Percentiles rank a stretch among this genome's conserved stretches.
Conservation (phyloP, 2,113 vertebrate genomes). For the Gasterosteus nipponicus region DNA sequence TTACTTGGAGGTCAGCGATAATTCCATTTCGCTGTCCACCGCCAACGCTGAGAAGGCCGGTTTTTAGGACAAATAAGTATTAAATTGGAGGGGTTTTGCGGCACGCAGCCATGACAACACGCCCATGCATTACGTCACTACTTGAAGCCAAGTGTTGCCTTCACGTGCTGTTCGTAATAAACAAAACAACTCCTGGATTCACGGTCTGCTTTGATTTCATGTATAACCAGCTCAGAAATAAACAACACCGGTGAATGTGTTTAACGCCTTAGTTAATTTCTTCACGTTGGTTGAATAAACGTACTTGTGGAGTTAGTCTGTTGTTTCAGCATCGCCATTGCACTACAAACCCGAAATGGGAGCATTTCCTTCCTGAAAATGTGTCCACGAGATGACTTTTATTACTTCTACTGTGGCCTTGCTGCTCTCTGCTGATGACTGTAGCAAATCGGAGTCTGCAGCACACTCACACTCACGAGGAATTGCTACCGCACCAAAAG, state of each 20-base stretch:
- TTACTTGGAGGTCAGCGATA: conserved; percentile 37
- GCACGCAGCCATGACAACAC: conserved; percentile 73
- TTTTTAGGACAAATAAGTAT: conserved; percentile 50
- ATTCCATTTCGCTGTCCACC: conserved; percentile 41
- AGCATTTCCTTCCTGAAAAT: neutral
- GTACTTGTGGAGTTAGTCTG: no score
- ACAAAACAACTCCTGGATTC: neutral
- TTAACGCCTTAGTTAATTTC: neutral
- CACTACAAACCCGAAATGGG: neutral
- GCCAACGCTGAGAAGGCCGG: conserved; percentile 42
- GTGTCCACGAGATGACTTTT: neutral
- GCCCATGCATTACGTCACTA: conserved; percentile 74
- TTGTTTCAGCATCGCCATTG: neutral
- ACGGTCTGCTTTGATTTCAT: neutral
- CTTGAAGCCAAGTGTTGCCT: conserved; percentile 41
- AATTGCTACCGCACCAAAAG: neutral
- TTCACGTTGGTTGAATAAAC: no score
- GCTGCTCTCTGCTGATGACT: neutral
- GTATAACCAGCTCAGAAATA: neutral
- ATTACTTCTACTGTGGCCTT: neutral
- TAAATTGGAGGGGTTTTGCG: conserved; percentile 38
- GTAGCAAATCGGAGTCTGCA: neutral
- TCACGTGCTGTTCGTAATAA: conserved; percentile 51
- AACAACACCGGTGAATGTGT: neutral
- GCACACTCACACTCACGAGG: neutral